Percentiles rank a stretch among this genome's conserved stretches.
These are phyloP conservation scores for Carassius carassius DNA, from an alignment of 2,113 vertebrate genomes.

Conservation along the genomic window DNA sequence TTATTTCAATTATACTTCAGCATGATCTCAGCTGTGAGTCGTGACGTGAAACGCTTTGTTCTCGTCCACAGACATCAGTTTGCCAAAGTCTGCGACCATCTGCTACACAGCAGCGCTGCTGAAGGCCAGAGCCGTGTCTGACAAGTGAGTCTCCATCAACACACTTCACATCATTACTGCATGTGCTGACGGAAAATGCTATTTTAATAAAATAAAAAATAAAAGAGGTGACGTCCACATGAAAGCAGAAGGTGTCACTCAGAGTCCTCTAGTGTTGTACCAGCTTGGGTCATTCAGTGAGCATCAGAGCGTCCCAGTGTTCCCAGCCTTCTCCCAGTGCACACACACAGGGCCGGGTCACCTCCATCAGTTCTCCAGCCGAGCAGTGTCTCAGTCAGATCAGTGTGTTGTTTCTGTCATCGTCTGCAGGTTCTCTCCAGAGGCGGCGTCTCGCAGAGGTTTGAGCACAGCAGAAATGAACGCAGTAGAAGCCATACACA, in stretches of 20 bases:
- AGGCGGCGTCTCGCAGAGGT: conserved; percentile 93
- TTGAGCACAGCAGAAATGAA: conserved; percentile 99
- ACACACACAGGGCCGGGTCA: no score
- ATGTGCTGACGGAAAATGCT: background rate
- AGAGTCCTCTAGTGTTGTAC: no score
- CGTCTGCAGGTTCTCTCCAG: conserved; percentile 89
- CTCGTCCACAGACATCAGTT: conserved; percentile 91
- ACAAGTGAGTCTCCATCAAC: conserved; percentile 88
- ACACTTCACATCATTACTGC: no score
- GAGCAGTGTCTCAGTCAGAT: no score
- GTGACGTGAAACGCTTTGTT: conserved; percentile 17
- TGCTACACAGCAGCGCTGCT: conserved; percentile 98
- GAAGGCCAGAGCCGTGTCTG: conserved; percentile 98
- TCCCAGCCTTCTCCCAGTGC: no score
- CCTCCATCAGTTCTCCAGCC: no score
- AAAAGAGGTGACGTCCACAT: background rate
- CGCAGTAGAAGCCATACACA: conserved; percentile 98
- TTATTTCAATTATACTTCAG: no score
- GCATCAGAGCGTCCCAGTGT: no score
- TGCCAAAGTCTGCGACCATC: conserved; percentile 99
- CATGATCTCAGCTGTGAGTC: background rate
- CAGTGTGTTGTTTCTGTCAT: no score
- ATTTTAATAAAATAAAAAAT: background rate
- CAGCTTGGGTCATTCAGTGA: no score
- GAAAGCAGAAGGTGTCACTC: no score